phyloP scores from a whole-genome alignment of 2,113 vertebrate species.

The Crotalus viridis region DNA sequence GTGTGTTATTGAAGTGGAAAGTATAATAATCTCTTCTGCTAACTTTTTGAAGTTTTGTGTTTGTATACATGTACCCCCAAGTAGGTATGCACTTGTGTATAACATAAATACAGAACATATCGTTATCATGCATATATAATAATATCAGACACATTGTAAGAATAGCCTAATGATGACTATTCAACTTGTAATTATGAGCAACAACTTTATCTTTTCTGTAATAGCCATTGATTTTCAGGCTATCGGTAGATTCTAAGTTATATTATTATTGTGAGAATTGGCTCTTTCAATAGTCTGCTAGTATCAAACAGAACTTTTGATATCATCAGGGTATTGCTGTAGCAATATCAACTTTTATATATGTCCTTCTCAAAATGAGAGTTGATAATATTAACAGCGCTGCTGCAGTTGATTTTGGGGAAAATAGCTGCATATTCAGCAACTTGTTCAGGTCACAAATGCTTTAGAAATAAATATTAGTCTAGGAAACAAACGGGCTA shows the following conservation, averaged over 20 bases:
- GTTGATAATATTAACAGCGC: constrained; percentile 15
- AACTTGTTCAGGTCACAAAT: neutral
- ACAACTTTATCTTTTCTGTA: neutral
- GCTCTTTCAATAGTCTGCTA: constrained; percentile 7
- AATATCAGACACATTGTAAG: neutral
- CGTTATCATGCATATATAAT: neutral
- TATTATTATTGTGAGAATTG: neutral
- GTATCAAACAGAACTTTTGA: constrained; percentile 27
- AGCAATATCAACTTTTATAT: neutral
- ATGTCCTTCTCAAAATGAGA: constrained; percentile 22
- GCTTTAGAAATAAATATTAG: neutral
- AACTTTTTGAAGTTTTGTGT: neutral
- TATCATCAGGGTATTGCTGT: neutral
- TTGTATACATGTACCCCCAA: neutral
- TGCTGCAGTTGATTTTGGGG: neutral
- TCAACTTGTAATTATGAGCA: neutral
- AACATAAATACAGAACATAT: neutral
- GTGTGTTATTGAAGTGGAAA: neutral
- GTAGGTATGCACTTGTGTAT: neutral
- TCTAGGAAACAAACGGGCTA: neutral
- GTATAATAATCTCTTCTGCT: neutral
- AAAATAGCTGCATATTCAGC: neutral
- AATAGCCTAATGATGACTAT: neutral
- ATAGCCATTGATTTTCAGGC: neutral
- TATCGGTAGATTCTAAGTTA: neutral